Evolutionary conservation across 2,113 vertebrate species (phyloP), one percentile per base, ranked within the genome.

Genomic region (Carassius carassius): DNA sequence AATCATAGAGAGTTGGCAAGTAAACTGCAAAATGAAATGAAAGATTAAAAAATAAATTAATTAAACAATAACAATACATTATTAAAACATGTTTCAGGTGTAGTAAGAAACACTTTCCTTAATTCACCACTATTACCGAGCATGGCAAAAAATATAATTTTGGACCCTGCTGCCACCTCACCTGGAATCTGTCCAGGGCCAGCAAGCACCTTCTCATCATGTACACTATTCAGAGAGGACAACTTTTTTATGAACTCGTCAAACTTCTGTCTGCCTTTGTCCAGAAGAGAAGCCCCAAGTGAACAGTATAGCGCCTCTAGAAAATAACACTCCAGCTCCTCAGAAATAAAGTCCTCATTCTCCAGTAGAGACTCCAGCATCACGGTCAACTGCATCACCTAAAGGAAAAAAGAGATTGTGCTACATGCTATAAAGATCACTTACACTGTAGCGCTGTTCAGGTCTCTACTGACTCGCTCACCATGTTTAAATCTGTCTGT

Each of bases 401-500:
- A 91, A 44, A 81, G 16, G 21, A 81, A 44, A 11, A 11, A 16
- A 81, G 3, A 62, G 19, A 21, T 12, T 9, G 7, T 12, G 75
- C 10, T n/a, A 16, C 21, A 51, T 11, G 19, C 19, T 19, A 49
- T 9, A 51, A 11, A 56, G 25, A 19, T 32, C 21, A 1, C 5
- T 44, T 32, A 54, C 29, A 67, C 44, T 58, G 32, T 37, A 72
- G 12, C 17, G 29, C 56, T 44, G 11, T 78, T 23, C 49, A 78
- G 14, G 82, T 85, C 41, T 56, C 63, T 35, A n/a, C 23, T 12
- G 21, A 72, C 14, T 23, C 51, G 70, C 94, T 90, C 88, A 99
- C 98, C 98, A 99, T 98, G 85, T 99, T 99, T 14, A 99, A 92
- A 90, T 97, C 96, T 13, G 98, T 98, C 92, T 98, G 97, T 37